Evolutionary conservation across 2,888 invertebrate genomes (phyloP).

Genomic region (Spicauda simplicius): DNA sequence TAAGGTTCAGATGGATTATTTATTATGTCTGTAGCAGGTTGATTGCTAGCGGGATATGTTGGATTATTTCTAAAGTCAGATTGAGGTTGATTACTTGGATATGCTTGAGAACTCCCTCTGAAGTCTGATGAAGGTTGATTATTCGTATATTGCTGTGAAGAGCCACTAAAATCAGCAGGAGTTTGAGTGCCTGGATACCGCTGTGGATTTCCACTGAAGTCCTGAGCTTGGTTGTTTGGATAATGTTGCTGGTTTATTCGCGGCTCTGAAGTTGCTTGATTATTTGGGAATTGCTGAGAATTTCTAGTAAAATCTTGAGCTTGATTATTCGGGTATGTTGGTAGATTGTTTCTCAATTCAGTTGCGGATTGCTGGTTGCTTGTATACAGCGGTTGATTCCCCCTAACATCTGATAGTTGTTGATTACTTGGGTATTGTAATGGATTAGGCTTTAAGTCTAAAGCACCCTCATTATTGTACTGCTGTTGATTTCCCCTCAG

Average conservation of each 20-base stretch:
- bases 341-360: conserved; percentile 18
- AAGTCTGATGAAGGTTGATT: conserved; percentile 17
- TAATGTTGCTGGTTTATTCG: conserved; percentile 18
- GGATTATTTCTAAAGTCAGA: conserved; percentile 25
- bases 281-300: conserved; percentile 15
- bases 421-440: conserved; percentile 18
- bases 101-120: conserved; percentile 8
- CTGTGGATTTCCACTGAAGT: conserved; percentile 22
- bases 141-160: conserved; percentile 19
- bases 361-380: conserved; percentile 10
- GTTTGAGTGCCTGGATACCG: conserved; percentile 25
- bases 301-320: conserved; percentile 32
- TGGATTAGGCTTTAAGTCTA: conserved; percentile 20
- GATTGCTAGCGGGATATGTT: conserved; percentile 22
- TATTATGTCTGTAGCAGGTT: conserved; percentile 22
- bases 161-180: conserved; percentile 11
- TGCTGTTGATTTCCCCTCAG: conserved; percentile 20
- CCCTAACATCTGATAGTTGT: conserved; percentile 10
- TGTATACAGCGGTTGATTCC: conserved; percentile 13
- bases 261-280: conserved; percentile 5
- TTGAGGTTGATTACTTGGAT: conserved; percentile 20
- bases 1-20: conserved; percentile 55
- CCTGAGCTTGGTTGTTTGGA: conserved; percentile 22
- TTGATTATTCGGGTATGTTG: conserved; percentile 25
- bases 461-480: conserved; percentile 20